A percentile compares a stretch with the other conserved stretches of the same genome.
phyloP scores from a whole-genome alignment of 2,888 invertebrate genomes.

The Ellobium chinense region DNA sequence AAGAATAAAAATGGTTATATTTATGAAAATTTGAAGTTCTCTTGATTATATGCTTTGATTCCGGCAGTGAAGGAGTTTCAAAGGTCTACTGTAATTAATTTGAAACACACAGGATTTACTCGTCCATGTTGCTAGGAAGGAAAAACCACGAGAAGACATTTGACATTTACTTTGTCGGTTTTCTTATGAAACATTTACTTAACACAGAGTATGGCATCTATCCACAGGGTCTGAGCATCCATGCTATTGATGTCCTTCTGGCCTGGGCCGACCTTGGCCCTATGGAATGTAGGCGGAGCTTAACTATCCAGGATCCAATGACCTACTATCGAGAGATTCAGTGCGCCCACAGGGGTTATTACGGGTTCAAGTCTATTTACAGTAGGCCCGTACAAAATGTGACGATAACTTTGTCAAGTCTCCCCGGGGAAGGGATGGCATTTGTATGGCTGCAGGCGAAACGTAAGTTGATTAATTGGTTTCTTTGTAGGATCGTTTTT shows the following conservation, averaged over 20 bases:
- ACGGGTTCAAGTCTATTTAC: slow-evolving; percentile 65
- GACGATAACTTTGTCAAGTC: slow-evolving; percentile 62
- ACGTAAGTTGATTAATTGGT: slow-evolving; percentile 53
- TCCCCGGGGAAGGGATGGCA: slow-evolving; percentile 58
- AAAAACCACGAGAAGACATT: too few relatives aligned
- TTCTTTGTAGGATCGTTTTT: not conserved
- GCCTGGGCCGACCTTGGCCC: slow-evolving; percentile 51
- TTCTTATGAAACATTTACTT: too few relatives aligned
- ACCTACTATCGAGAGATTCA: slow-evolving; percentile 30
- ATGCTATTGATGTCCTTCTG: slow-evolving; percentile 54
- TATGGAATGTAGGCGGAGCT: slow-evolving; percentile 57
- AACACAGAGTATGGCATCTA: too few relatives aligned
- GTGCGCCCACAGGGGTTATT: slow-evolving; percentile 67
- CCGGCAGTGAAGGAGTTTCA: too few relatives aligned
- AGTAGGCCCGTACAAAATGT: slow-evolving; percentile 64
- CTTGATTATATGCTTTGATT: too few relatives aligned
- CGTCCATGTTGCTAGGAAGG: too few relatives aligned
- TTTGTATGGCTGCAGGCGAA: slow-evolving; percentile 69
- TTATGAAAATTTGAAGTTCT: too few relatives aligned
- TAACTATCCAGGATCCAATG: slow-evolving; percentile 59
- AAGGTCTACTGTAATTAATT: too few relatives aligned
- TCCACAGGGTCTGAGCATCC: slow-evolving; percentile 61
- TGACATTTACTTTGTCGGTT: too few relatives aligned
- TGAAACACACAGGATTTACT: too few relatives aligned
- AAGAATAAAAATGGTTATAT: too few relatives aligned